Base-by-base conservation (phyloP, 2,113 vertebrate species). In the Mellivora capensis region DNA sequence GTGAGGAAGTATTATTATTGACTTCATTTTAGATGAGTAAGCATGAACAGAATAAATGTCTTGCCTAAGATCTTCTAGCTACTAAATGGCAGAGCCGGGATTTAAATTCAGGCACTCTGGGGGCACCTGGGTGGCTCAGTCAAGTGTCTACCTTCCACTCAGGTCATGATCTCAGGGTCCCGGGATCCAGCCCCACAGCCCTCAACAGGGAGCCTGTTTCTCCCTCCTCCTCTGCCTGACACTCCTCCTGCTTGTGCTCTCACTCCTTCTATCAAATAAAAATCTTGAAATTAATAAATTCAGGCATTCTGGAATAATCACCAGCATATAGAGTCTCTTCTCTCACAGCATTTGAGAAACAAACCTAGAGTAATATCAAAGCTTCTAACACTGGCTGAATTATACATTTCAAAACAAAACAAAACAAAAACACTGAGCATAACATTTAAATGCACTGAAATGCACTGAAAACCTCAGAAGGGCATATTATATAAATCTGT, bases 11-110 rank as follows among this genome's bases (percentile, higher is more conserved):
- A 61, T 67, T 83, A 44, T 37, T 84, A n/a, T 87, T 52, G 7
- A 59, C 6, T 34, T 94, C 25, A 96, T 93, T 96, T 87, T 77
- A n/a, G 34, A 81, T 88, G 42, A 97, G 31, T 83, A 87, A 96
- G 29, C 39, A 77, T 15, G 76, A 18, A 72, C 1, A 52, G 7
- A 7, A 84, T 49, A 84, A 59, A 87, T 77, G 2, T 94, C 14
- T 64, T 85, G 2, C 23, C 23, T 29, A n/a, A 29, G 9, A 25
- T 34, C 37, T 85, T 29, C 25, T 34, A 57, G 23, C 6, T 71
- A n/a, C 2, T 89, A 61, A 67, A 79, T 34, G 3, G 39, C 11
- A 47, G 67, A 72, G 9, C 1, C 6, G 42, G 23, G 10, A n/a
- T 52, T 86, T 54, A 93, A 67, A 69, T 85, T 90, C 57, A 31